Conservation (phyloP, 1,140 invertebrate genomes). For the Drosophila tani region DNA sequence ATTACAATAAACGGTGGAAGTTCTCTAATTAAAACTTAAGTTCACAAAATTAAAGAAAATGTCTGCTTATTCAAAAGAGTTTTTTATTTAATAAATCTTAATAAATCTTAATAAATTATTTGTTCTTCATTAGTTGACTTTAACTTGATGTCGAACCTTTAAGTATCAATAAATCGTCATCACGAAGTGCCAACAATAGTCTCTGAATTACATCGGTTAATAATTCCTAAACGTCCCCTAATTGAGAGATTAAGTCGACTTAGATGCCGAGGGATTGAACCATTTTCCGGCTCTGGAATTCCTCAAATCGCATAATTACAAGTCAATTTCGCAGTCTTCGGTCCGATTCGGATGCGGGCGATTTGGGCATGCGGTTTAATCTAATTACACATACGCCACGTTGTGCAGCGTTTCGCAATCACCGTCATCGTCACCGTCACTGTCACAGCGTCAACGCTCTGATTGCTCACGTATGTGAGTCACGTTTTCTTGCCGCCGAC, state of each 20-base stretch:
- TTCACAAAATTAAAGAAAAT: too few species aligned
- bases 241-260: slow-evolving; percentile 64
- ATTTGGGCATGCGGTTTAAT: slow-evolving; percentile 80
- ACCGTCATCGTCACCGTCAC: slow-evolving; percentile 26
- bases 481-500: slow-evolving; percentile 77
- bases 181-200: not conserved
- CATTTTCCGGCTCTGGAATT: slow-evolving; percentile 60
- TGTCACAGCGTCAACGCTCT: slow-evolving; percentile 24
- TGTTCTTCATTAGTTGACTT: not conserved
- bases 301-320: slow-evolving; percentile 73
- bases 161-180: not conserved
- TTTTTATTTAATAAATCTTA: too few species aligned
- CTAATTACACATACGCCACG: slow-evolving; percentile 84
- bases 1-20: too few species aligned
- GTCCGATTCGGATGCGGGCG: slow-evolving; percentile 61
- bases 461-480: slow-evolving; percentile 65
- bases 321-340: slow-evolving; percentile 72
- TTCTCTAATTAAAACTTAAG: too few species aligned
- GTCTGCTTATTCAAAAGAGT: not conserved
- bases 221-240: slow-evolving; percentile 40
- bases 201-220: slow-evolving; percentile 17
- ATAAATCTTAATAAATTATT: not conserved
- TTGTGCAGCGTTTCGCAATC: slow-evolving; percentile 72
- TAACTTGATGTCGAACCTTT: not conserved
- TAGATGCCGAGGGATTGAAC: slow-evolving; percentile 6